Evolutionary conservation across 2,888 invertebrate genomes (phyloP).

Genomic region (Diarsia mendica): DNA sequence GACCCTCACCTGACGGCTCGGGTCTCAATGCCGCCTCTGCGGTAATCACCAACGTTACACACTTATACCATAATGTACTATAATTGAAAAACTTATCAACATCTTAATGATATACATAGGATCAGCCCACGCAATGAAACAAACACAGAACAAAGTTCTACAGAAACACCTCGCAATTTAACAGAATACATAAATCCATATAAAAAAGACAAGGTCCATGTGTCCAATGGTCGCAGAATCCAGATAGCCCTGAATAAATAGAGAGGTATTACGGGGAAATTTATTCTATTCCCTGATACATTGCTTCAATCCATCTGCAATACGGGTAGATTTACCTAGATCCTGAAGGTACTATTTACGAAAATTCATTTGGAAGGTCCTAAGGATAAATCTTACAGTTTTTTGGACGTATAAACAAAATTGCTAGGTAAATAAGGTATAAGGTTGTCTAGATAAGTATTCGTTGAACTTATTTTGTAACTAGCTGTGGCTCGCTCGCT

Average conservation of each 20-base stretch:
- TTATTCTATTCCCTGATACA: slow-evolving; percentile 50
- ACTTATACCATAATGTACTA: no score
- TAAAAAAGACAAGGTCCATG: slow-evolving; percentile 18
- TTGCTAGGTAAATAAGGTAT: background rate
- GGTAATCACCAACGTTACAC: no score
- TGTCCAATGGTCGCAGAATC: slow-evolving; percentile 35
- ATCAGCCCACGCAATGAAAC: background rate
- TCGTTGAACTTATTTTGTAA: slow-evolving; percentile 1
- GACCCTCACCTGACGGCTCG: no score
- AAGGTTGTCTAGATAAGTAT: background rate
- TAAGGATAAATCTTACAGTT: background rate
- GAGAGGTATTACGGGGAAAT: slow-evolving; percentile 43
- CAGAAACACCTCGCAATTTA: background rate
- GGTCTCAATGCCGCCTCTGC: no score
- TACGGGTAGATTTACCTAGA: slow-evolving; percentile 43
- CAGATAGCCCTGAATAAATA: slow-evolving; percentile 49
- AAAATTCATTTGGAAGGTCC: slow-evolving; percentile 26
- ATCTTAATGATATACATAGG: background rate
- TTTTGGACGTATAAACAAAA: slow-evolving; percentile 6
- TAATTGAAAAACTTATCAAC: background rate
- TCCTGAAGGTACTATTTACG: slow-evolving; percentile 9
- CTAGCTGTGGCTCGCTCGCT: no score
- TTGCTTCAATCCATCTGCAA: slow-evolving; percentile 41
- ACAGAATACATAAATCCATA: slow-evolving; percentile 22
- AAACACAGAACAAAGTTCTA: background rate